Percentiles rank a stretch among this genome's conserved stretches.
Evolutionary conservation across 2,888 invertebrate species (phyloP).

Genomic region (Platynereis dumerilii): DNA sequence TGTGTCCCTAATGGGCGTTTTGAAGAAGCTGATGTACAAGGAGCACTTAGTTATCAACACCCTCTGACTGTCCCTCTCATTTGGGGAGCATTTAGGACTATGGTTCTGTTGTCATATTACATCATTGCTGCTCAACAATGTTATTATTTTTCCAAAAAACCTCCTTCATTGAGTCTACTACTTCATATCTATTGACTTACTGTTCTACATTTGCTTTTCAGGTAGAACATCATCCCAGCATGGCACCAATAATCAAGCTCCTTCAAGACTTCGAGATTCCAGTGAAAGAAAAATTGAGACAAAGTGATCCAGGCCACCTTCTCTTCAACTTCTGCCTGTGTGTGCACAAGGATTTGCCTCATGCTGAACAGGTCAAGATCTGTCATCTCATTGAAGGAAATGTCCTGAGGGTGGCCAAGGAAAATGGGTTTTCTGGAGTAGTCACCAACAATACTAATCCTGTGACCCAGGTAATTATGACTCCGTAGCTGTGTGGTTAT

Average conservation of each 20-base stretch:
- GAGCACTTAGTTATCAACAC: too few species aligned
- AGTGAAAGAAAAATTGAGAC: slow-evolving; percentile 19
- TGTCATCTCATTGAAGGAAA: slow-evolving; percentile 32
- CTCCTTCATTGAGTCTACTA: too few species aligned
- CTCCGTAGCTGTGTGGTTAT: too few species aligned
- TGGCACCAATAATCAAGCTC: slow-evolving; percentile 30
- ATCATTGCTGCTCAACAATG: too few species aligned
- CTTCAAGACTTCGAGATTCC: slow-evolving; percentile 26
- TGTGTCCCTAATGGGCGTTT: too few species aligned
- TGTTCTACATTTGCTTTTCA: too few species aligned
- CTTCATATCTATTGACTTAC: too few species aligned
- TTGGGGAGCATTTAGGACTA: too few species aligned
- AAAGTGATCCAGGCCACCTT: neutral
- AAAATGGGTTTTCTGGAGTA: slow-evolving; percentile 23
- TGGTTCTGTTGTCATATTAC: too few species aligned
- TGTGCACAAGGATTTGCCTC: slow-evolving; percentile 32
- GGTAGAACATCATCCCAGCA: slow-evolving; percentile 29
- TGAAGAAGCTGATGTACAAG: too few species aligned
- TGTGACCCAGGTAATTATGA: slow-evolving; percentile 28
- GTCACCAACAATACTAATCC: slow-evolving; percentile 34
- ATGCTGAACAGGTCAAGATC: slow-evolving; percentile 30
- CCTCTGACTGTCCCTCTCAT: too few species aligned
- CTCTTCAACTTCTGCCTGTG: slow-evolving; percentile 32
- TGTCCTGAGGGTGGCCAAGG: slow-evolving; percentile 22
- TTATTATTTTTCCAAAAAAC: too few species aligned